Evolutionary conservation across 2,888 invertebrate genomes (phyloP).

Genomic region (Hirtodrosophila cameraria): DNA sequence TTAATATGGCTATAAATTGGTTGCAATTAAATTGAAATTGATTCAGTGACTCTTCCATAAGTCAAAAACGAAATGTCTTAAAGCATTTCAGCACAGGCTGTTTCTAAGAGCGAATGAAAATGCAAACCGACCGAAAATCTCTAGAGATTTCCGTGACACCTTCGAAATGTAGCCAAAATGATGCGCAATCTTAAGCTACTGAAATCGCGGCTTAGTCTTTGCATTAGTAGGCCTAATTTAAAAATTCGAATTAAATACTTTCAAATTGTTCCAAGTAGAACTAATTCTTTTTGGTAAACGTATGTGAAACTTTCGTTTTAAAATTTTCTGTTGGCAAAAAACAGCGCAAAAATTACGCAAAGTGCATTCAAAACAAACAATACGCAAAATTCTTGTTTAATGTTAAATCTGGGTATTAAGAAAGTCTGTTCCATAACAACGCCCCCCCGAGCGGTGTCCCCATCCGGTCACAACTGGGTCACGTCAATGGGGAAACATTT

Average conservation of each 20-base stretch:
- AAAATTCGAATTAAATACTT: conserved; percentile 19
- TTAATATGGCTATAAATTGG: no score
- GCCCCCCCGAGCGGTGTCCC: conserved; percentile 1
- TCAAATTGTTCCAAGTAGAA: conserved; percentile 35
- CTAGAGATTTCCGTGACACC: no score
- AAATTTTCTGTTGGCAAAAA: conserved; percentile 70
- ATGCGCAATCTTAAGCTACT: no score
- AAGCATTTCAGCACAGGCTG: no score
- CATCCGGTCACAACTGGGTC: conserved; percentile 8
- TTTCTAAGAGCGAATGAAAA: no score
- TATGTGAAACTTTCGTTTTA: conserved; percentile 58
- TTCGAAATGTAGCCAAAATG: no score
- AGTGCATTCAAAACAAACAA: conserved; percentile 10
- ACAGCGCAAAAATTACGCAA: conserved; percentile 50
- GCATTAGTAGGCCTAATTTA: conserved; percentile 48
- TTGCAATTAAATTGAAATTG: no score
- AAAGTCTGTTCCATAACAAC: conserved; percentile 7
- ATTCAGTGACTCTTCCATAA: no score
- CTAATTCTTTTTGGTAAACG: conserved; percentile 62
- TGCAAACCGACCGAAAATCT: no score
- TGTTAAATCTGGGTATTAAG: conserved; percentile 31
- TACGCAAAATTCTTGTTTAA: conserved; percentile 56
- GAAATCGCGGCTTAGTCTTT: no score
- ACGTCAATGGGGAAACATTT: conserved; percentile 59
- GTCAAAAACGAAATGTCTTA: no score